Evolutionary conservation across 2,113 vertebrate genomes (phyloP).

Genomic region (Gavialis gangeticus): DNA sequence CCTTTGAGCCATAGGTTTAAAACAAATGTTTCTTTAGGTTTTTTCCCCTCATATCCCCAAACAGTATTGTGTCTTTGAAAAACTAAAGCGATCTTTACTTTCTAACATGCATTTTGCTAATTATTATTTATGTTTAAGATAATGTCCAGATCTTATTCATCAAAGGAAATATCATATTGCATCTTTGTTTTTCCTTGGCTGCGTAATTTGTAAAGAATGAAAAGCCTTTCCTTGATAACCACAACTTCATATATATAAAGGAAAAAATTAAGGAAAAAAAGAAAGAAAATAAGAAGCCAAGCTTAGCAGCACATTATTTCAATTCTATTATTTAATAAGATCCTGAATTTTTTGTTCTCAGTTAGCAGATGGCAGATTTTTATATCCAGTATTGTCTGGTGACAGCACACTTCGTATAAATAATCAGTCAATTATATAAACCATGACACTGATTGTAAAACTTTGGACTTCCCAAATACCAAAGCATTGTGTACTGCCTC

Average conservation of each 20-base stretch:
- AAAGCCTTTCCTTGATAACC: neutral
- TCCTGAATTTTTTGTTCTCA: neutral
- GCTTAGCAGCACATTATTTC: neutral
- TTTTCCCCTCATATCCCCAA: neutral
- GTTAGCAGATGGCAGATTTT: neutral
- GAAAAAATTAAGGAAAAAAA: neutral
- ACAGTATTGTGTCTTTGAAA: neutral
- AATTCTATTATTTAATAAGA: neutral
- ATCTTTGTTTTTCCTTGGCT: neutral
- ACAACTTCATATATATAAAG: neutral
- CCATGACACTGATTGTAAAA: neutral
- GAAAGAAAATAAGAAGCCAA: neutral
- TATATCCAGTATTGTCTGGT: neutral
- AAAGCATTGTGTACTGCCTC: neutral
- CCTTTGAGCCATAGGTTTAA: neutral
- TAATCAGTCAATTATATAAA: neutral
- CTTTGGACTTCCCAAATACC: neutral
- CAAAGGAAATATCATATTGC: neutral
- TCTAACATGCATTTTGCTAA: neutral
- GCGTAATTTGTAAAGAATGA: neutral
- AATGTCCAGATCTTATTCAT: neutral
- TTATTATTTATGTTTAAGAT: neutral
- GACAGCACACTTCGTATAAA: neutral
- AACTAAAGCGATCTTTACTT: neutral
- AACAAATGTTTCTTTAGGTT: neutral